Percentiles rank a stretch among this genome's conserved stretches.
These are phyloP conservation scores for Meliscaeva auricollis DNA, from an alignment of 2,888 invertebrate species.

Conservation along the genomic window DNA sequence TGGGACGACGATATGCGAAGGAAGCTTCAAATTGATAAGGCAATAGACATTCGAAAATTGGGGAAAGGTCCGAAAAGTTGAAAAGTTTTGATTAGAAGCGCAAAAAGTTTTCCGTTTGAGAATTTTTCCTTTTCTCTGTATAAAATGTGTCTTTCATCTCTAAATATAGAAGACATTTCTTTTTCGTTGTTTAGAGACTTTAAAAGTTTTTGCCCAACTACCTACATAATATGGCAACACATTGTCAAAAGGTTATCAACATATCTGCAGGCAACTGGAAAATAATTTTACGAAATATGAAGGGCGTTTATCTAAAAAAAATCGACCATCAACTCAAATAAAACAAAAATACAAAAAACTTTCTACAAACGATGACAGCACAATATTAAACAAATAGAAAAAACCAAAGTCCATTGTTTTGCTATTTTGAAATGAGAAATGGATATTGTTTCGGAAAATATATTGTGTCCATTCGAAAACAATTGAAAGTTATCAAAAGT, in stretches of 20 bases:
- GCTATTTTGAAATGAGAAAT: slow-evolving; percentile 33
- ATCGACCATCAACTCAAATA: not conserved
- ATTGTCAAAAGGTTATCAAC: slow-evolving; percentile 33
- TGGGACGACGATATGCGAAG: too few relatives aligned
- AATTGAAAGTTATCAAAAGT: slow-evolving; percentile 41
- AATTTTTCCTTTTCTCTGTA: slow-evolving; percentile 4
- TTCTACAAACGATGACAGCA: slow-evolving; percentile 32
- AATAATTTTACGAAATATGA: slow-evolving; percentile 28
- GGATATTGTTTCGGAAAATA: slow-evolving; percentile 33
- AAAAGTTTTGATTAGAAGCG: slow-evolving; percentile 35
- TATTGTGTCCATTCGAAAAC: slow-evolving; percentile 41
- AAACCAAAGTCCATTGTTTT: slow-evolving; percentile 12
- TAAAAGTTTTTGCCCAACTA: slow-evolving; percentile 28
- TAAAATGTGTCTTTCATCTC: not conserved
- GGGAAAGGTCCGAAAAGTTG: slow-evolving; percentile 13
- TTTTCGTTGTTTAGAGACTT: not conserved
- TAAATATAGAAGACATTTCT: not conserved
- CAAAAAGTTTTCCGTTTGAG: slow-evolving; percentile 13
- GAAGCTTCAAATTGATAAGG: too few relatives aligned
- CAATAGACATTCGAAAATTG: slow-evolving; percentile 28
- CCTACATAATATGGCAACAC: slow-evolving; percentile 26
- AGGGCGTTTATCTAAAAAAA: slow-evolving; percentile 29
- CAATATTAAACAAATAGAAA: not conserved
- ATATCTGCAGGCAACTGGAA: slow-evolving; percentile 36
- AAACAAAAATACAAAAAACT: slow-evolving; percentile 11